Conservation (phyloP, 2,888 invertebrate genomes). For the Deilephila elpenor region DNA sequence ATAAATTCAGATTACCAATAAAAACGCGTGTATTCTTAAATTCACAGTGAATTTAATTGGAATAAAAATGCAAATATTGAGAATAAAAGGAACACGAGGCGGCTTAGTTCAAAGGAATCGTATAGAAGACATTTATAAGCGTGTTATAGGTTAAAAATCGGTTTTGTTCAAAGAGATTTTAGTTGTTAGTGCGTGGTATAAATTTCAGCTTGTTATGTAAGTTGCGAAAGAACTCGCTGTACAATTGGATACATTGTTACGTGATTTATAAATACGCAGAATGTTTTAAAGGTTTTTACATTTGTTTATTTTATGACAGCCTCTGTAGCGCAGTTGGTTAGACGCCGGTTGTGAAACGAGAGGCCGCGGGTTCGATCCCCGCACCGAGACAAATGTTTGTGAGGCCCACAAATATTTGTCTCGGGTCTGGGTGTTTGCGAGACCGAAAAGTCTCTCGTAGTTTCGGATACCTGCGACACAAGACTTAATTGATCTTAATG, state of each 20-base stretch:
- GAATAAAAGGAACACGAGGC: constrained; percentile 33
- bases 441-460: too few relatives aligned
- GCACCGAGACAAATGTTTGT: too few relatives aligned
- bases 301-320: too few relatives aligned
- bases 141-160: constrained; percentile 46
- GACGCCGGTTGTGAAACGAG: too few relatives aligned
- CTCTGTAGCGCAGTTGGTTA: too few relatives aligned
- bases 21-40: not conserved
- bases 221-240: not conserved
- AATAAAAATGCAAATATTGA: constrained; percentile 32
- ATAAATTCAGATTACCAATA: not conserved
- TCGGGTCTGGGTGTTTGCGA: too few relatives aligned
- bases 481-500: too few relatives aligned
- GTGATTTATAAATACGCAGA: not conserved
- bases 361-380: too few relatives aligned
- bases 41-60: not conserved
- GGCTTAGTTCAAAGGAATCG: constrained; percentile 36
- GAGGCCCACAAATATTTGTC: too few relatives aligned
- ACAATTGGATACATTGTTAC: not conserved
- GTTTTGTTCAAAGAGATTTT: constrained; percentile 46
- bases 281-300: not conserved
- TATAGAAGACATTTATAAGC: constrained; percentile 43
- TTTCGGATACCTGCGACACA: too few relatives aligned
- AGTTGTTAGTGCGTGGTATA: constrained; percentile 40
- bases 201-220: constrained; percentile 37